Percentiles rank a stretch among this genome's conserved stretches.
phyloP scores from a whole-genome alignment of 2,113 vertebrate species.

The Dromiciops gliroides region DNA sequence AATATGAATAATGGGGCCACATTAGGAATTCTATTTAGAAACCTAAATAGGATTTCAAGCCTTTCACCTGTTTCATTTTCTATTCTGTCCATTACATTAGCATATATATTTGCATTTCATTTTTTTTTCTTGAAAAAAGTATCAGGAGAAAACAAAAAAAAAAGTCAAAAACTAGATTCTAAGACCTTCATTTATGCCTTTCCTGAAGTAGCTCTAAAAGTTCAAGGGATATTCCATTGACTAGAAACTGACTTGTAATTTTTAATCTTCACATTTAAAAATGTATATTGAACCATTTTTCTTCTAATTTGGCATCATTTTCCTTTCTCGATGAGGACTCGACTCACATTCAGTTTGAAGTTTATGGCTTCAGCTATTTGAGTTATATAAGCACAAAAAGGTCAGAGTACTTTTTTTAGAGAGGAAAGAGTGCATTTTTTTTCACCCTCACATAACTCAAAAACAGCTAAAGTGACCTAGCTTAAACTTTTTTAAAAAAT shows the following conservation, averaged over 20 bases:
- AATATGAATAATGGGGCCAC: not conserved
- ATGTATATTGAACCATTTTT: constrained; percentile 36
- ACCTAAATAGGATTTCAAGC: constrained; percentile 43
- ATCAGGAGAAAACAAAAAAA: constrained; percentile 27
- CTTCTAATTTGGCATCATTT: constrained; percentile 46
- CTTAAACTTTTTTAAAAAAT: constrained; percentile 53
- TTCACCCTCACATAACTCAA: constrained; percentile 30
- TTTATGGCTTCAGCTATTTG: constrained; percentile 38
- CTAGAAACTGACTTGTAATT: constrained; percentile 15
- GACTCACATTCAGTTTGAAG: constrained; percentile 49
- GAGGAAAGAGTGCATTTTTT: constrained; percentile 13
- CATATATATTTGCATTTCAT: constrained; percentile 33
- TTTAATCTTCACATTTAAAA: constrained; percentile 53
- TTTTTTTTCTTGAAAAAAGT: constrained; percentile 26
- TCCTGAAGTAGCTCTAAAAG: not conserved
- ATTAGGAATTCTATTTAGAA: not conserved
- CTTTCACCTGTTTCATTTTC: constrained; percentile 19
- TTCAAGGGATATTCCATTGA: constrained; percentile 3
- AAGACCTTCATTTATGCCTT: not conserved
- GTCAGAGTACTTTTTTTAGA: constrained; percentile 42
- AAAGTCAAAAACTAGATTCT: constrained; percentile 20
- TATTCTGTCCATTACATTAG: constrained; percentile 34
- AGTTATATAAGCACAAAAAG: constrained; percentile 52
- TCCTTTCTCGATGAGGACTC: constrained; percentile 42
- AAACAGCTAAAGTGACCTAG: constrained; percentile 27